Conservation (phyloP, 1,140 invertebrate genomes). For the Episyrphus balteatus region DNA sequence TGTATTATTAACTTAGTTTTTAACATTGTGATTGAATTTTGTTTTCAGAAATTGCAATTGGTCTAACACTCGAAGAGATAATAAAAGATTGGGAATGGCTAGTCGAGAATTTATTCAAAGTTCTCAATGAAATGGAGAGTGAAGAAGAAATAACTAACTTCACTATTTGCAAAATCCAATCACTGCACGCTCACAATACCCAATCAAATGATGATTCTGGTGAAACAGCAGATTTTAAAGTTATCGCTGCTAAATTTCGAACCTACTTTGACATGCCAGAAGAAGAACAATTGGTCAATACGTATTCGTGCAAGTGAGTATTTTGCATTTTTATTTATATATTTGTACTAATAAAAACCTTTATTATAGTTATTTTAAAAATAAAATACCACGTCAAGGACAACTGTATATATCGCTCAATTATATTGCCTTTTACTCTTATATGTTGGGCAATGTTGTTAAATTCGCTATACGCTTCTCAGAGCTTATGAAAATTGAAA, state of each 20-base stretch:
- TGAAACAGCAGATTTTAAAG: slow-evolving; percentile 31
- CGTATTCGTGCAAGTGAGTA: slow-evolving; percentile 80
- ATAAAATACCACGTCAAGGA: slow-evolving; percentile 82
- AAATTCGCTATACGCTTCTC: slow-evolving; percentile 64
- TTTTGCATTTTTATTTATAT: slow-evolving; percentile 16
- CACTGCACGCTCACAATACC: slow-evolving; percentile 28
- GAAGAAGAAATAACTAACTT: slow-evolving; percentile 93
- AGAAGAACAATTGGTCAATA: slow-evolving; percentile 93
- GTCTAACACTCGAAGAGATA: slow-evolving; percentile 77
- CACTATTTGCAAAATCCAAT: slow-evolving; percentile 93
- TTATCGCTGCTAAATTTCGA: slow-evolving; percentile 59
- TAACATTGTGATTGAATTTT: no score
- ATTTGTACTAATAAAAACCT: neutral
- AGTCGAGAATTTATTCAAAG: slow-evolving; percentile 72
- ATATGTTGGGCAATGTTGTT: slow-evolving; percentile 82
- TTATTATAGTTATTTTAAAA: slow-evolving; percentile 75
- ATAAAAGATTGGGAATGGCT: slow-evolving; percentile 90
- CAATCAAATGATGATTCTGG: slow-evolving; percentile 19
- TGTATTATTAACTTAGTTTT: no score
- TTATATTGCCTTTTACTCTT: slow-evolving; percentile 92
- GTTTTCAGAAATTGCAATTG: slow-evolving; percentile 69
- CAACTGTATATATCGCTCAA: slow-evolving; percentile 94
- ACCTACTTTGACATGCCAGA: slow-evolving; percentile 81
- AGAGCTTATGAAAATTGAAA: slow-evolving; percentile 27
- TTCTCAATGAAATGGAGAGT: slow-evolving; percentile 80